Conservation (phyloP, 2,888 invertebrate species). For the Philopedon plagiatum region DNA sequence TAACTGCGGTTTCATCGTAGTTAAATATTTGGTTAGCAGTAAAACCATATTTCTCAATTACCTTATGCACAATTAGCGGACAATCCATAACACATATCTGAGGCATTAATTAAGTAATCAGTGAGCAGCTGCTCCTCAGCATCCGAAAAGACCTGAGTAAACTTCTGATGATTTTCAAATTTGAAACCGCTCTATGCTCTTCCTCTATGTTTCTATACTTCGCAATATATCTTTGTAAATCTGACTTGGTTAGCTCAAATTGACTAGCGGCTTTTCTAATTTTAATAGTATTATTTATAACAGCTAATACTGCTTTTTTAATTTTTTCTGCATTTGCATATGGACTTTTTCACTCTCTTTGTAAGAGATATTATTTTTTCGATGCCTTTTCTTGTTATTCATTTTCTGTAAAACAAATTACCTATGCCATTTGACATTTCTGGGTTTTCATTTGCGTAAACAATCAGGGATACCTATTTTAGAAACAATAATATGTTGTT, state of each 20-base stretch:
- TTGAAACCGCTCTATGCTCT: not conserved
- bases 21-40: conserved; percentile 56
- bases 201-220: not conserved
- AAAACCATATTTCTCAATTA: conserved; percentile 27
- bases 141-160: conserved; percentile 11
- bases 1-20: conserved; percentile 57
- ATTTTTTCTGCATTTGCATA: not conserved
- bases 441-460: not conserved
- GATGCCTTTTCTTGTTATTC: not conserved
- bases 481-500: not conserved
- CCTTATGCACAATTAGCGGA: not conserved
- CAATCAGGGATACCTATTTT: not conserved
- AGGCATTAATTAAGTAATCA: conserved; percentile 12
- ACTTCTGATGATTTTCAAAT: conserved; percentile 12
- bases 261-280: not conserved
- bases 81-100: conserved; percentile 27
- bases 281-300: not conserved
- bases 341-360: not conserved
- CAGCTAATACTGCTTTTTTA: not conserved
- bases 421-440: not conserved
- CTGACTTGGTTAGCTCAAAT: not conserved
- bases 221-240: not conserved
- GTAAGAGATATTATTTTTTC: not conserved
- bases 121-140: conserved; percentile 15
- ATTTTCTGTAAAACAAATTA: not conserved